phyloP scores from a whole-genome alignment of 2,797 vertebrate genomes.

The Rhabdomys pumilio region DNA sequence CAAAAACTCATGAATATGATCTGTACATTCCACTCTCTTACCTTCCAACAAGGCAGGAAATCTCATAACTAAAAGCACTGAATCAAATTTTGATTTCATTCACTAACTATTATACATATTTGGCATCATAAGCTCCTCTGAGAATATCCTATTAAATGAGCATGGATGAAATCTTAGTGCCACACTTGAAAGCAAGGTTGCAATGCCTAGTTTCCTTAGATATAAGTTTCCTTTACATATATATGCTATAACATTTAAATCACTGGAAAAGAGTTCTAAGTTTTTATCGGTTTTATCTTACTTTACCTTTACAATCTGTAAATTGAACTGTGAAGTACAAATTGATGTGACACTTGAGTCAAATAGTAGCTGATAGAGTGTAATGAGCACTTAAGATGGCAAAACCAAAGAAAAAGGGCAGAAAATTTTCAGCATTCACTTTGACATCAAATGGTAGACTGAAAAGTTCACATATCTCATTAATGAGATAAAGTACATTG shows the following conservation, averaged over 20 bases:
- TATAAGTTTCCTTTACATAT: slow-evolving; percentile 14
- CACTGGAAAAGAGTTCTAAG: not conserved
- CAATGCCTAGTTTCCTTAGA: slow-evolving; percentile 62
- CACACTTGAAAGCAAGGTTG: slow-evolving; percentile 67
- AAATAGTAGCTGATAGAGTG: not conserved
- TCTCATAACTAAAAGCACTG: slow-evolving; percentile 27
- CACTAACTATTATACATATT: slow-evolving; percentile 47
- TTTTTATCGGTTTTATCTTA: slow-evolving; percentile 23
- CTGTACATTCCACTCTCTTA: not conserved
- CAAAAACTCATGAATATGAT: not conserved
- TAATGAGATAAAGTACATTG: slow-evolving; percentile 63
- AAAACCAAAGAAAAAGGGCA: not conserved
- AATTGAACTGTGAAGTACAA: not conserved
- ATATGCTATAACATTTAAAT: slow-evolving; percentile 69
- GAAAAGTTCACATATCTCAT: slow-evolving; percentile 35
- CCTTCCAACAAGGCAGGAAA: not conserved
- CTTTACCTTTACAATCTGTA: not conserved
- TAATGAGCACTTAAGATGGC: not conserved
- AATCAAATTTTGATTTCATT: slow-evolving; percentile 74
- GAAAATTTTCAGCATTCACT: not conserved
- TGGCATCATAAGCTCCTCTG: slow-evolving; percentile 48
- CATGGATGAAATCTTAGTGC: slow-evolving; percentile 28
- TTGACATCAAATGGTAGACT: slow-evolving; percentile 7
- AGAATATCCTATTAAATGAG: slow-evolving; percentile 22
- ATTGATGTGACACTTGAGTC: not conserved